phyloP scores from a whole-genome alignment of 2,113 vertebrate genomes.

The Micronycteris hirsuta region DNA sequence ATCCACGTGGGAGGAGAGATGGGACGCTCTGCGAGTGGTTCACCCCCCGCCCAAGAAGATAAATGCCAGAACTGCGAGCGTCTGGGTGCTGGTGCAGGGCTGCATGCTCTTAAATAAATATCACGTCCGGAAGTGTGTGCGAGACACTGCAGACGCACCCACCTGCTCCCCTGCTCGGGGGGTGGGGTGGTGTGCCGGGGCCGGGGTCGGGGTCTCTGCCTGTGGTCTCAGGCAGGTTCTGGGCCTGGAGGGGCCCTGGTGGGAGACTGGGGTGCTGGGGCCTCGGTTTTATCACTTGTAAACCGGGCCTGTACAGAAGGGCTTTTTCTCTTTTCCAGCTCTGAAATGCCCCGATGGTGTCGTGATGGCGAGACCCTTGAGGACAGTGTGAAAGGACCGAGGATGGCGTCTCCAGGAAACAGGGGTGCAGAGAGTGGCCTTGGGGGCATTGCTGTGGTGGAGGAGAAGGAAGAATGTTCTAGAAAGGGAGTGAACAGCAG shows the following conservation, averaged over 20 bases:
- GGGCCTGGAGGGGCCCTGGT: neutral
- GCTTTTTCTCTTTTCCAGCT: neutral
- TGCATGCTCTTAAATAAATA: neutral
- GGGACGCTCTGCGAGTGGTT: neutral
- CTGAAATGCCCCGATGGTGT: neutral
- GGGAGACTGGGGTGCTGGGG: neutral
- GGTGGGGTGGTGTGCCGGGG: accelerated
- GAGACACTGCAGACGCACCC: accelerated
- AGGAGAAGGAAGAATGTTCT: neutral
- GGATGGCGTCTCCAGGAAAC: neutral
- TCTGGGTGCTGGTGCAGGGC: neutral
- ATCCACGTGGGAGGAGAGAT: neutral
- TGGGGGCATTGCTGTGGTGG: accelerated
- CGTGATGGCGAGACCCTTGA: accelerated
- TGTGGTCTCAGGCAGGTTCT: too few relatives aligned
- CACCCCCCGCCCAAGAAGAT: neutral
- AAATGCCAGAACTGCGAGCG: neutral
- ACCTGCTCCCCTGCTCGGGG: neutral
- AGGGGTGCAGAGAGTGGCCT: neutral
- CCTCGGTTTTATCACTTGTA: neutral
- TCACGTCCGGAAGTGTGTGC: neutral
- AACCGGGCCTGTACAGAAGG: accelerated
- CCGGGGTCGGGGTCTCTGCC: neutral
- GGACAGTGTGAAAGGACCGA: neutral
- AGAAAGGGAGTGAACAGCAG: neutral